Evolutionary conservation across 2,888 invertebrate species (phyloP), one percentile per base, ranked within the genome.

Genomic region (Colletes collaris): DNA sequence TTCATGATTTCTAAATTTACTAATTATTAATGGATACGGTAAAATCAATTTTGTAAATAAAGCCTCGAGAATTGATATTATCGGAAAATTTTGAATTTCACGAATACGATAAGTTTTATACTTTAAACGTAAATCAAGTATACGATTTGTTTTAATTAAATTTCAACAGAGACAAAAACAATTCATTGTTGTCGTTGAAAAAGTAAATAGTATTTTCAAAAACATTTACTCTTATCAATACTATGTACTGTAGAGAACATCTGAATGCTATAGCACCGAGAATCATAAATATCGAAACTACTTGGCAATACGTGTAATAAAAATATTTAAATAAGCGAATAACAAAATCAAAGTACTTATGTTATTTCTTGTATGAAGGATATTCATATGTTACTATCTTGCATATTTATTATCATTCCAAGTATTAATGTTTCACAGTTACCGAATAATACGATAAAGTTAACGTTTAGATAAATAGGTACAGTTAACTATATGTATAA

Each of bases 391-490:
- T 60, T 75, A 69, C 50, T n/a, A 65, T 49, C 59, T 81, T 75
- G 46, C 27, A 52, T 70, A 69, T 63, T 79, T 71, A 71, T 73
- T 79, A 70, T 64, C 56, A 70, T 74, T 78, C 69, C 69, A 46
- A 16, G 44, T 58, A 79, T 68, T 58, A 77, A 56, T 73, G 56
- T 58, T 78, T 78, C 49, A 52, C 52, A 56, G 53, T 70, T 80
- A 78, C 52, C 66, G 60, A 70, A 60, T 59, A 27, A 79, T 62
- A 56, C 52, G 70, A 79, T 70, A 52, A 74, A 63, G 46, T 37
- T 70, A 66, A 65, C 67, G 63, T 78, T 79, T 79, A 81, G 44
- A 58, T 73, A 66, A 74, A 58, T 70, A 73, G 49, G 11, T 53
- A 19, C 52, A 65, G 62, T 72, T 67, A 60, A 66, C 65, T 60